Conservation (phyloP, 2,888 invertebrate species). For the Drosophila paramelanica region DNA sequence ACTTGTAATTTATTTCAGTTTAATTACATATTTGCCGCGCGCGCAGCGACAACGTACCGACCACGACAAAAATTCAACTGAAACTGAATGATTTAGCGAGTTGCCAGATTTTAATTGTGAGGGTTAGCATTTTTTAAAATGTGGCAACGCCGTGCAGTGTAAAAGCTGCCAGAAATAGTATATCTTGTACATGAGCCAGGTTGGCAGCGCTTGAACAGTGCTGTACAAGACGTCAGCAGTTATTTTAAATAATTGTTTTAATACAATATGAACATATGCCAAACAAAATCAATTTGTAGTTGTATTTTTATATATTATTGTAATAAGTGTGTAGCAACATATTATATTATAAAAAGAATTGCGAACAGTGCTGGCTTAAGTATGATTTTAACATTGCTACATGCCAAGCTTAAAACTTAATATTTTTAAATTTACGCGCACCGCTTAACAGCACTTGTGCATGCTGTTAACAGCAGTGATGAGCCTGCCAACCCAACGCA, state of each 20-base stretch:
- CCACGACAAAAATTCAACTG: constrained; percentile 62
- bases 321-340: no score
- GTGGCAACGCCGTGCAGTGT: constrained; percentile 27
- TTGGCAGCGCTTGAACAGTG: constrained; percentile 26
- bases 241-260: background rate
- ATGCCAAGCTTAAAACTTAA: background rate
- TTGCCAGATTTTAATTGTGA: constrained; percentile 54
- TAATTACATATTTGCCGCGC: constrained; percentile 55
- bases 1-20: constrained; percentile 55
- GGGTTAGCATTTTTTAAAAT: constrained; percentile 11
- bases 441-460: background rate
- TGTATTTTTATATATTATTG: no score
- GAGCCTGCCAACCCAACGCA: constrained; percentile 27
- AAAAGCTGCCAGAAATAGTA: constrained; percentile 5
- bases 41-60: constrained; percentile 58
- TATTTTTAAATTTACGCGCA: background rate
- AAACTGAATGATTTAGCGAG: constrained; percentile 55
- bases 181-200: background rate
- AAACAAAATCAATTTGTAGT: no score
- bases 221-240: constrained; percentile 20
- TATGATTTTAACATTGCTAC: background rate
- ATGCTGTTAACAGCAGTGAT: constrained; percentile 3
- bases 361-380: background rate
- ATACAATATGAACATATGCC: no score
- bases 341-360: no score